Evolutionary conservation across 2,888 invertebrate genomes (phyloP), one percentile per base, ranked within the genome.

Genomic region (Acrobeloides nanus): DNA sequence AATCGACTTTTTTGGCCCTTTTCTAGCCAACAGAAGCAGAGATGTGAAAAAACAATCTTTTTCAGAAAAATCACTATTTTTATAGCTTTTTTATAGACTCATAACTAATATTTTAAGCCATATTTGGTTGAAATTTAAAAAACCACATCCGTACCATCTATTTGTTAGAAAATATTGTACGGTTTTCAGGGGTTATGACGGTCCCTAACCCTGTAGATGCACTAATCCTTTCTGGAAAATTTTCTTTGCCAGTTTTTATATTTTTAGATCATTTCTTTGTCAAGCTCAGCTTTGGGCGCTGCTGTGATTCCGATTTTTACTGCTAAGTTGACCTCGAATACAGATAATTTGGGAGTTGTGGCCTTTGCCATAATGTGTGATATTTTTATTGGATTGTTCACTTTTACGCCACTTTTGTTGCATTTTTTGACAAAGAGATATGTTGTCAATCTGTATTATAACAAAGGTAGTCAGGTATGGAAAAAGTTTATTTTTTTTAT

Each of bases 381-480:
- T 41, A 46, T 57, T 0, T 62, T 66, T 38, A 57, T 71, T 29
- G 65, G 65, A 12, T 34, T 62, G 2, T 53, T 71, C n/a, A 64
- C 71, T 0, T 65, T 69, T 40, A 71, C 71, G 26, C 71, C 71
- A 3, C 51, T 71, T 1, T 54, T 71, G 8, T 57, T 71, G 3
- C 71, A 71, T 45, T 64, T 66, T 26, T 52, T 71, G n/a, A 57
- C 68, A 3, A 69, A 69, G 43, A 58, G 71, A 3, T 71, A 66
- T 45, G 69, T 69, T 1, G 49, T 61, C 7, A 54, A 72, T 39
- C 55, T 71, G 15, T 67, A 62, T 52, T 71, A 66, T 51, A 66
- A 71, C 40, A 48, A 59, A 6, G 44, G 55, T 17, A 61, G 57
- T 6, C 57, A 66, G 52, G 68, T 67, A 21, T n/a, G n/a, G n/a